A percentile compares a stretch with the other conserved stretches of the same genome.
Evolutionary conservation across 2,888 invertebrate species (phyloP).

Genomic region (Adela reaumurella): DNA sequence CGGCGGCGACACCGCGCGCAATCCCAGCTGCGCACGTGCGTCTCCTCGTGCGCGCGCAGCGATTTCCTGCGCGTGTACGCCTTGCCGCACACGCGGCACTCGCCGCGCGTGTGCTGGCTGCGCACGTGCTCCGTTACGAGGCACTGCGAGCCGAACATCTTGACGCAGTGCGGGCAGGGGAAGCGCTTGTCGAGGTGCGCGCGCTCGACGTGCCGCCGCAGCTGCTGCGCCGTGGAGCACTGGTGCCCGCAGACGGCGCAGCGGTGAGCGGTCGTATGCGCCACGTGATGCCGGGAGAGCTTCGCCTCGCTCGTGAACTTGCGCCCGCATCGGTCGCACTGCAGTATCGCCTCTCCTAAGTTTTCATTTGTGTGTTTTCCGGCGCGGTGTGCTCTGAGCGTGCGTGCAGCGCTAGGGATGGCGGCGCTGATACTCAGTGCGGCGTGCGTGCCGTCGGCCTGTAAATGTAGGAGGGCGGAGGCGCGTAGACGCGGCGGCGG

Average conservation of each 20-base stretch:
- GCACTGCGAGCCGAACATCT: not conserved
- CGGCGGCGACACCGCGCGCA: slow-evolving; percentile 28
- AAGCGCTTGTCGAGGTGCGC: not conserved
- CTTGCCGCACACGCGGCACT: not conserved
- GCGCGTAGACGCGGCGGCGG: too few relatives aligned
- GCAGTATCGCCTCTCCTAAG: too few relatives aligned
- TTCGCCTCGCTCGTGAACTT: slow-evolving; percentile 21
- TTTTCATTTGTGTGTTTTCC: too few relatives aligned
- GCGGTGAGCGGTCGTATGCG: too few relatives aligned
- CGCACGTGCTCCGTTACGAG: not conserved
- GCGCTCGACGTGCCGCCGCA: not conserved
- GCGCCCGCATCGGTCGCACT: too few relatives aligned
- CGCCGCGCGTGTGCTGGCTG: not conserved
- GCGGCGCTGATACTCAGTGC: too few relatives aligned
- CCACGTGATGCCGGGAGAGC: slow-evolving; percentile 3
- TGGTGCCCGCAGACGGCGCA: not conserved
- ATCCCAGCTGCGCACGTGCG: not conserved
- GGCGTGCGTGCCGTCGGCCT: too few relatives aligned
- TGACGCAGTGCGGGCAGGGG: not conserved
- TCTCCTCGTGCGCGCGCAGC: not conserved
- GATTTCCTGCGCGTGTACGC: not conserved
- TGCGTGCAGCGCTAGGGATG: too few relatives aligned
- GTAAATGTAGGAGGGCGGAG: too few relatives aligned
- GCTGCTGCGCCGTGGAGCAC: not conserved
- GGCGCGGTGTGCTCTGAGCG: too few relatives aligned